phyloP scores from a whole-genome alignment of 2,113 vertebrate species.

The Gopherus flavomarginatus region DNA sequence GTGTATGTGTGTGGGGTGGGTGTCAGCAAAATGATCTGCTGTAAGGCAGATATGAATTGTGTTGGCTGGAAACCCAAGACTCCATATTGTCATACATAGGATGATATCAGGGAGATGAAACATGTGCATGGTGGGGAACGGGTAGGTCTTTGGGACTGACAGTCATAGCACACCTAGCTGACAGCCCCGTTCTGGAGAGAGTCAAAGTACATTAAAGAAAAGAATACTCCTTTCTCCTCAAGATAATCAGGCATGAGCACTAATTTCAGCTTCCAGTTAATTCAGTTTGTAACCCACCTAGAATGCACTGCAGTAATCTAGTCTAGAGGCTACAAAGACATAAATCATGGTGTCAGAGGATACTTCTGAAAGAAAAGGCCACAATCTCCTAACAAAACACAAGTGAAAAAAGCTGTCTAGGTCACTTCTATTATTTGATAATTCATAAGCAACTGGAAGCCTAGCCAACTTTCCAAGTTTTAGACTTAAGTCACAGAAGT shows the following conservation, averaged over 20 bases:
- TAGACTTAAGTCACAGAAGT: background rate
- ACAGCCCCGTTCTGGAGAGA: constrained; percentile 48
- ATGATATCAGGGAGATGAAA: constrained; percentile 69
- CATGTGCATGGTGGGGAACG: background rate
- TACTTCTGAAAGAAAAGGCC: constrained; percentile 21
- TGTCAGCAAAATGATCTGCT: constrained; percentile 31
- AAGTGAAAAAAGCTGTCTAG: constrained; percentile 14
- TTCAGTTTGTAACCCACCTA: constrained; percentile 64
- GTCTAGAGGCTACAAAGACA: constrained; percentile 25
- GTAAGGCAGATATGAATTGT: constrained; percentile 69
- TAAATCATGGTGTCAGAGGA: constrained; percentile 9
- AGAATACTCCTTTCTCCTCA: constrained; percentile 35
- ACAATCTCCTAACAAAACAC: constrained; percentile 4
- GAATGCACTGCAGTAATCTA: constrained; percentile 35
- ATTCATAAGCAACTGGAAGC: background rate
- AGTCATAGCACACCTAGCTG: constrained; percentile 64
- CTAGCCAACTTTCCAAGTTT: background rate
- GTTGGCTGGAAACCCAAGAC: constrained; percentile 58
- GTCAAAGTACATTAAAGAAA: constrained; percentile 58
- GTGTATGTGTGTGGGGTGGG: background rate
- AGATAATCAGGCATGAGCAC: background rate
- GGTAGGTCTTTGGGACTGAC: constrained; percentile 46
- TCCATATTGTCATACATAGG: constrained; percentile 44
- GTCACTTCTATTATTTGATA: background rate
- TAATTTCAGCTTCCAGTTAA: constrained; percentile 51